Percentiles rank a stretch among this genome's conserved stretches.
Conservation (phyloP, 1,140 invertebrate species). For the Harpegnathos saltator region DNA sequence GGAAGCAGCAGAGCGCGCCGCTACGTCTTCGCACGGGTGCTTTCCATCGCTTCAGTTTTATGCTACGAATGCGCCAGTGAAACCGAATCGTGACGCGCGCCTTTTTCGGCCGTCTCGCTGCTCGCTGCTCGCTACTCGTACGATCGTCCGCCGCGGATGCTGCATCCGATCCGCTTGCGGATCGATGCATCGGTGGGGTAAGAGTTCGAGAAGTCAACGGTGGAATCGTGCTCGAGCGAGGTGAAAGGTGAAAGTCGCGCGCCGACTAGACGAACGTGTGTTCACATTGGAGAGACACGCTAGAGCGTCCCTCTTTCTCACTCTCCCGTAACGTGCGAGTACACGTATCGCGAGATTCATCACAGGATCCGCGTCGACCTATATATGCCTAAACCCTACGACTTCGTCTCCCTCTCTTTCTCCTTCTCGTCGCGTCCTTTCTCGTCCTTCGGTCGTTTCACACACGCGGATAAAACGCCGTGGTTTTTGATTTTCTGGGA, state of each 20-base stretch:
- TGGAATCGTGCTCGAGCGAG: constrained; percentile 78
- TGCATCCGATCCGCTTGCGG: constrained; percentile 23
- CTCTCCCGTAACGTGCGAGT: constrained; percentile 36
- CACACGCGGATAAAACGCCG: neutral
- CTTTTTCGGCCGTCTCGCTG: neutral
- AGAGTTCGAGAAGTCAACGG: constrained; percentile 80
- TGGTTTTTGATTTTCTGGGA: neutral
- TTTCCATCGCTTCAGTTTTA: constrained; percentile 59
- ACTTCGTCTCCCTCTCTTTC: too few species aligned
- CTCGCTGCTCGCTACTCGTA: constrained; percentile 14
- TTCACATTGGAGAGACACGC: constrained; percentile 63
- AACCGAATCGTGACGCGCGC: constrained; percentile 73
- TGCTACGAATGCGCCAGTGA: constrained; percentile 63
- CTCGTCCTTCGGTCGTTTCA: neutral
- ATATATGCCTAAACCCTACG: neutral
- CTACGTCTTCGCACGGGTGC: constrained; percentile 46
- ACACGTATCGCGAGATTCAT: constrained; percentile 20
- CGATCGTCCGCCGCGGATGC: constrained; percentile 11
- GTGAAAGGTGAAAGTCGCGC: constrained; percentile 85
- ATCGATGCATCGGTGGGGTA: constrained; percentile 32
- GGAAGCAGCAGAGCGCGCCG: constrained; percentile 16
- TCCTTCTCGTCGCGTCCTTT: too few species aligned
- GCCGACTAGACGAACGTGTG: constrained; percentile 56
- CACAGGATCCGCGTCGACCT: neutral
- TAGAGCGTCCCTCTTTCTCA: constrained; percentile 16